These are phyloP conservation scores for Pungitius pungitius DNA, from an alignment of 2,113 vertebrate species.

Conservation along the genomic window DNA sequence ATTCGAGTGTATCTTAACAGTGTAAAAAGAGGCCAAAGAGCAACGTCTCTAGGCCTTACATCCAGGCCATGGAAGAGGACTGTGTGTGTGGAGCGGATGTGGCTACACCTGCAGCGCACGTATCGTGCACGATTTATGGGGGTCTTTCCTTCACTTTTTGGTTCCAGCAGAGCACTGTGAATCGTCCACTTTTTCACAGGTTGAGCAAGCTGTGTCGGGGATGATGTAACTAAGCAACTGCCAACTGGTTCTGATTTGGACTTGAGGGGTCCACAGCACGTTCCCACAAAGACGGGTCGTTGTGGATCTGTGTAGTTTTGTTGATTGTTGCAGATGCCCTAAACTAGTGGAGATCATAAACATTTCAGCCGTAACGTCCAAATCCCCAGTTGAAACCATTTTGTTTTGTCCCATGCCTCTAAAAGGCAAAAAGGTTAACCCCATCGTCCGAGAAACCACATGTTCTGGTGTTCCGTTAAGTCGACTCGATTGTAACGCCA, in stretches of 20 bases:
- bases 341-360: background rate
- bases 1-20: background rate
- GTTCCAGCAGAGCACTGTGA: background rate
- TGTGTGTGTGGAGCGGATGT: background rate
- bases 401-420: background rate
- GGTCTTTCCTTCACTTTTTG: background rate
- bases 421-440: background rate
- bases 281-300: background rate
- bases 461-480: background rate
- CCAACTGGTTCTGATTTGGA: background rate
- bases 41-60: background rate
- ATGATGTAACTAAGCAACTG: background rate
- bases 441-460: background rate
- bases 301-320: background rate
- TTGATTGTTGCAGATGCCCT: background rate
- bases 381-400: background rate
- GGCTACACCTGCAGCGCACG: background rate
- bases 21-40: background rate
- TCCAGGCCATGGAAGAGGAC: too few species aligned
- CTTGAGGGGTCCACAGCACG: background rate
- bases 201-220: background rate
- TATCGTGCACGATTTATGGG: background rate
- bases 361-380: background rate
- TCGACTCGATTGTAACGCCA: constrained; percentile 15
- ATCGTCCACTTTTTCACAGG: background rate